A percentile compares a stretch with the other conserved stretches of the same genome.
phyloP scores from a whole-genome alignment of 1,140 invertebrate genomes.

The Paraescarpia echinospica region DNA sequence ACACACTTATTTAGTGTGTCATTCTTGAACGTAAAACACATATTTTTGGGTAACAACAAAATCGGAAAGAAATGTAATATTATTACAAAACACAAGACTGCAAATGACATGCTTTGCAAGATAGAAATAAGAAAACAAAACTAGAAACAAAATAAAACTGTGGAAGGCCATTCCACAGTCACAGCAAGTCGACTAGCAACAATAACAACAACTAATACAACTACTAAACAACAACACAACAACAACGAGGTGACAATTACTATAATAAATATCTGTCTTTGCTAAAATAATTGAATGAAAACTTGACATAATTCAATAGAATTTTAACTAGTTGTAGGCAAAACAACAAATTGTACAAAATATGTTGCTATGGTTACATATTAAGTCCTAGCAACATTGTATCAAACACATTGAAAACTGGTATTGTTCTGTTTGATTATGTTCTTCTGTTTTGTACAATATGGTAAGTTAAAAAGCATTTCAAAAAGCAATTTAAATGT shows the following conservation, averaged over 20 bases:
- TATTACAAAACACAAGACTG: neutral
- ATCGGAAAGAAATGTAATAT: neutral
- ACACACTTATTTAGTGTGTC: neutral
- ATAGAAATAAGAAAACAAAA: constrained; percentile 18
- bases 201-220: neutral
- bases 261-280: neutral
- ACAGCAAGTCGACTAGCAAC: neutral
- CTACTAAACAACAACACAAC: neutral
- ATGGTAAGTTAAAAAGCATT: neutral
- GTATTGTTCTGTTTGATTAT: neutral
- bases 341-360: neutral
- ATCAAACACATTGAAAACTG: neutral
- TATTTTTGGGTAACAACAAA: neutral
- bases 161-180: neutral
- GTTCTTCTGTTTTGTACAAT: neutral
- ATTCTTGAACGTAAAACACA: neutral
- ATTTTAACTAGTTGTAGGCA: neutral
- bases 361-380: neutral
- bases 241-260: neutral
- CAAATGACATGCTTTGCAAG: neutral
- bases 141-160: neutral
- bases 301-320: neutral
- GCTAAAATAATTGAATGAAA: no score
- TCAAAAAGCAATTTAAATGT: neutral
- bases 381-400: neutral